Conservation (phyloP, 1,140 invertebrate genomes). For the Nebria ingens region DNA sequence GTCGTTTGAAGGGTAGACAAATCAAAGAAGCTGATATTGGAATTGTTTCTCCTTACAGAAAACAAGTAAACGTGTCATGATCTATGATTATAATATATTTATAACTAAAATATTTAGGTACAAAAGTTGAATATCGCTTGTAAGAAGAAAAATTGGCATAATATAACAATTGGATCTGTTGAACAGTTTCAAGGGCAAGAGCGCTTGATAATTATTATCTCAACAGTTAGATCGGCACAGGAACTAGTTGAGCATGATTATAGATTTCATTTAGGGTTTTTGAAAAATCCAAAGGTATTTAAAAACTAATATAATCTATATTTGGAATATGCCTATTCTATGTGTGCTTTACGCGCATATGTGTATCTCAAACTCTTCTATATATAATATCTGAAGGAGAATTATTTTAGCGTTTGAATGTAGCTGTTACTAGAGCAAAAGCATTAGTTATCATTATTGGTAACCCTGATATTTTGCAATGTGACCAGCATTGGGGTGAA, state of each 20-base stretch:
- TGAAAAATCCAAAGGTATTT: constrained; percentile 48
- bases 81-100: constrained; percentile 14
- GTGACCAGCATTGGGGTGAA: constrained; percentile 60
- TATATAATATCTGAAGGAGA: constrained; percentile 5
- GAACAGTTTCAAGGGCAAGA: constrained; percentile 95
- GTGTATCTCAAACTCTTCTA: not conserved
- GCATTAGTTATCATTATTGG: constrained; percentile 70
- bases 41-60: constrained; percentile 82
- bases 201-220: constrained; percentile 70
- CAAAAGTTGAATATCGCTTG: constrained; percentile 57
- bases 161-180: constrained; percentile 77
- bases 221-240: constrained; percentile 64
- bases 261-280: constrained; percentile 60
- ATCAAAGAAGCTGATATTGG: constrained; percentile 65
- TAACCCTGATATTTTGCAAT: constrained; percentile 61
- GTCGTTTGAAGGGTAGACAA: constrained; percentile 46
- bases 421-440: constrained; percentile 74
- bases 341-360: no score
- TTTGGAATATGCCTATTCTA: not conserved
- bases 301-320: not conserved
- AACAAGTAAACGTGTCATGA: constrained; percentile 54
- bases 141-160: constrained; percentile 43
- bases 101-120: constrained; percentile 39
- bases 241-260: constrained; percentile 40
- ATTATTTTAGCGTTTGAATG: constrained; percentile 58